Conservation (phyloP, 2,113 vertebrate species). For the Aphyosemion australe region DNA sequence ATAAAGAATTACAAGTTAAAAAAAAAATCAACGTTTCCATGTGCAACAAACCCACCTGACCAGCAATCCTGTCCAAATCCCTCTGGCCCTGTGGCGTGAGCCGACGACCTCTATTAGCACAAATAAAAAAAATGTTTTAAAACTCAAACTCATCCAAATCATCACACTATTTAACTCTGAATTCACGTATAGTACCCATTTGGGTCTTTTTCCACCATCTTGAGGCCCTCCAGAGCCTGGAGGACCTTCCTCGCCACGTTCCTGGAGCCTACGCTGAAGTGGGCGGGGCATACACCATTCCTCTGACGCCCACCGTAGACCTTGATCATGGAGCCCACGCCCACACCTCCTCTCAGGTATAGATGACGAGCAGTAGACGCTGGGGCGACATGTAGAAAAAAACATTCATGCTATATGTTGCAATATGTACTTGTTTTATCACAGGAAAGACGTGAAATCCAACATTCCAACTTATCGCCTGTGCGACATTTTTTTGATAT, state of each 20-base stretch:
- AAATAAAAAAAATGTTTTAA: neutral
- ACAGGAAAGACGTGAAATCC: constrained; percentile 11
- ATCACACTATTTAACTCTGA: neutral
- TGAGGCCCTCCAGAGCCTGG: constrained; percentile 87
- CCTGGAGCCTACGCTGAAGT: constrained; percentile 89
- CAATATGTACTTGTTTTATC: constrained; percentile 15
- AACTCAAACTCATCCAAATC: constrained; percentile 1
- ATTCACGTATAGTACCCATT: constrained; percentile 81
- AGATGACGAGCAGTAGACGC: constrained; percentile 88
- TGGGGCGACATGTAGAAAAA: constrained; percentile 40
- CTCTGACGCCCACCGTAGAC: constrained; percentile 89
- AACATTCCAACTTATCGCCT: constrained; percentile 47
- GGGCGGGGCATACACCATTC: constrained; percentile 88
- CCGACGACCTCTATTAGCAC: constrained; percentile 76
- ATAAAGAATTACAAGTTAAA: no score
- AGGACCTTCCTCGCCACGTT: constrained; percentile 87
- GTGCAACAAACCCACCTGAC: constrained; percentile 78
- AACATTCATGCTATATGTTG: neutral
- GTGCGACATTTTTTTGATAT: constrained; percentile 13
- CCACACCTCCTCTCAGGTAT: constrained; percentile 87
- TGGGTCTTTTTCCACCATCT: constrained; percentile 93
- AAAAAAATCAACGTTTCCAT: neutral
- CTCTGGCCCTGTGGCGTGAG: constrained; percentile 85
- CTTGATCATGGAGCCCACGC: constrained; percentile 91
- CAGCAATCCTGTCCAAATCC: constrained; percentile 85